These are phyloP conservation scores for Furcula furcula DNA, from an alignment of 2,888 invertebrate species.

Conservation along the genomic window DNA sequence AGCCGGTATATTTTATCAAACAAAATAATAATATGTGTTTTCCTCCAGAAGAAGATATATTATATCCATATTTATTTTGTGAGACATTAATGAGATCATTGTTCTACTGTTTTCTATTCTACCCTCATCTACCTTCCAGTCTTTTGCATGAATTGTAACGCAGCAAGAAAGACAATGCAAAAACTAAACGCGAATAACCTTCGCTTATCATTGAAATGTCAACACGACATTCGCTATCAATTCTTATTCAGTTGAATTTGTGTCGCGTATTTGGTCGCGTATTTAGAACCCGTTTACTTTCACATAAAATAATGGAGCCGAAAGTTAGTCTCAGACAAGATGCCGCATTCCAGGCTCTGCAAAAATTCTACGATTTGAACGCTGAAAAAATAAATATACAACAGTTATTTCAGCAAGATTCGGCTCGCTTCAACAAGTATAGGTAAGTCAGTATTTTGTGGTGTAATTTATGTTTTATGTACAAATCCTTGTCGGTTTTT, in stretches of 20 bases:
- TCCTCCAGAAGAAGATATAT: too few species aligned
- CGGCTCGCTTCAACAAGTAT: conserved; percentile 92
- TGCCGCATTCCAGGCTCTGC: conserved; percentile 87
- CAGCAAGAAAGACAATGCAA: too few species aligned
- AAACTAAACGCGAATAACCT: conserved; percentile 67
- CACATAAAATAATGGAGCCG: conserved; percentile 61
- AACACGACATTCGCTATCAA: conserved; percentile 69
- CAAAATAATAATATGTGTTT: too few species aligned
- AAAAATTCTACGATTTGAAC: conserved; percentile 87
- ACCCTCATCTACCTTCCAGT: too few species aligned
- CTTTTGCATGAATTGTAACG: too few species aligned
- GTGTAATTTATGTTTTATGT: conserved; percentile 15
- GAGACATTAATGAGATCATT: not conserved
- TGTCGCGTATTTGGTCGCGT: conserved; percentile 37
- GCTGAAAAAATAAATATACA: conserved; percentile 90
- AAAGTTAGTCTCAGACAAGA: conserved; percentile 78
- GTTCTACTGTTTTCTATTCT: too few species aligned
- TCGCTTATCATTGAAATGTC: conserved; percentile 77
- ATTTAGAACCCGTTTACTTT: conserved; percentile 38
- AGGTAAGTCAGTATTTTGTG: conserved; percentile 82
- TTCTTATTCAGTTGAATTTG: conserved; percentile 41
- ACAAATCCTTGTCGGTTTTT: conserved; percentile 11
- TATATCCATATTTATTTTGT: not conserved
- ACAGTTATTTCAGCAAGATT: conserved; percentile 90
- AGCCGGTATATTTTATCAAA: too few species aligned